Conservation (phyloP, 2,797 vertebrate genomes). For the Sebastes diaconus region DNA sequence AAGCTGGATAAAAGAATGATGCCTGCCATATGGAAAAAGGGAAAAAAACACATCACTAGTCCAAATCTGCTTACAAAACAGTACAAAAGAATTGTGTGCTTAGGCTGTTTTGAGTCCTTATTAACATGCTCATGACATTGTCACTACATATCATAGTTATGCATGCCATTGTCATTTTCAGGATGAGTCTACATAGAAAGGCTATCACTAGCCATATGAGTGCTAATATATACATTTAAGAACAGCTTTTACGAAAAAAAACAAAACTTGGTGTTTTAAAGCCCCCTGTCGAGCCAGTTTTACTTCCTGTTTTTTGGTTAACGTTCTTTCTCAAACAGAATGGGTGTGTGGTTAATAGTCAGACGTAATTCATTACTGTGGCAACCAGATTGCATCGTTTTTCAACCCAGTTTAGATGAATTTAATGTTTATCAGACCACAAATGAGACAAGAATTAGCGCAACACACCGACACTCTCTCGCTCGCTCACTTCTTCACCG, state of each 20-base stretch:
- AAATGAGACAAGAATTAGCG: no score
- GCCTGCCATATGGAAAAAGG: neutral
- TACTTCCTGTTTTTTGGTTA: no score
- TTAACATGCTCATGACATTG: neutral
- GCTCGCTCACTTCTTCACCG: no score
- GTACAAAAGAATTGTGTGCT: neutral
- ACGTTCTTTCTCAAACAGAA: no score
- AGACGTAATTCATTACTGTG: rapidly evolving
- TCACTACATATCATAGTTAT: neutral
- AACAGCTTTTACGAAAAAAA: neutral
- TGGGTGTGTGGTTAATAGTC: no score
- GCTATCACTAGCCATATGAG: neutral
- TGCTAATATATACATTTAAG: neutral
- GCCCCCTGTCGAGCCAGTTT: no score
- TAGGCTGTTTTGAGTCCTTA: neutral
- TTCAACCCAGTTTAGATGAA: no score
- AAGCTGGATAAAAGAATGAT: slow-evolving; percentile 5
- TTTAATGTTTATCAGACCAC: no score
- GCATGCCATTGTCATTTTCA: neutral
- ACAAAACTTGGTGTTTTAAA: neutral
- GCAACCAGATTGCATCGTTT: no score
- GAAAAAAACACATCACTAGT: neutral
- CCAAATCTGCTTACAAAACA: neutral
- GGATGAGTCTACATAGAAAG: neutral
- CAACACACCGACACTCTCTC: no score